A percentile compares a stretch with the other conserved stretches of the same genome.
Conservation (phyloP, 2,888 invertebrate species). For the Spisula solida region DNA sequence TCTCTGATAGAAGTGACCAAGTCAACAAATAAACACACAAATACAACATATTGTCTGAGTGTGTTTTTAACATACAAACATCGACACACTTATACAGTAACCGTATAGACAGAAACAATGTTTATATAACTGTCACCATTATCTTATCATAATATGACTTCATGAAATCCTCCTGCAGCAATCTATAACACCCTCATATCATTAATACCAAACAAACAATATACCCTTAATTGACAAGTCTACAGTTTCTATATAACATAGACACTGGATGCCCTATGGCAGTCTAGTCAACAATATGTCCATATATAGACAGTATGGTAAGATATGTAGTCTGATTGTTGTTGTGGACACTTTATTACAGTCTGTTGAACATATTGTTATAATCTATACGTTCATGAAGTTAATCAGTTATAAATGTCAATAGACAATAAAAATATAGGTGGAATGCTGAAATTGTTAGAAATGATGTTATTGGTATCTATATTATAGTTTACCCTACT, state of each 20-base stretch:
- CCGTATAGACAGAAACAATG: background rate
- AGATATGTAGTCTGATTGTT: background rate
- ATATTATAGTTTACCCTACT: no score
- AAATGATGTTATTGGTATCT: background rate
- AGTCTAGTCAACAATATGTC: constrained; percentile 17
- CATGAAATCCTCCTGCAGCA: background rate
- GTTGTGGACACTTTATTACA: background rate
- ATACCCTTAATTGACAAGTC: constrained; percentile 8
- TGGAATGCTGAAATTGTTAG: background rate
- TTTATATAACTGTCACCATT: background rate
- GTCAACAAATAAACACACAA: no score
- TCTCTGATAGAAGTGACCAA: no score
- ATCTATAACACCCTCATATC: background rate
- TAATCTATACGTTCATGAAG: background rate
- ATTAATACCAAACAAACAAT: constrained; percentile 9
- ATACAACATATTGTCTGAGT: no score
- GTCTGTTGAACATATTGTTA: background rate
- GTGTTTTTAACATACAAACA: background rate
- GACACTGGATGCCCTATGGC: background rate
- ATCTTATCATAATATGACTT: background rate
- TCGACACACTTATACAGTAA: background rate
- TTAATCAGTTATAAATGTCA: background rate
- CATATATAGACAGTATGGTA: background rate
- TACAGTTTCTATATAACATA: background rate
- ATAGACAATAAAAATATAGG: background rate